These are phyloP conservation scores for Poeciliopsis paucimaculata DNA, from an alignment of 2,797 vertebrate genomes.

Conservation along the genomic window DNA sequence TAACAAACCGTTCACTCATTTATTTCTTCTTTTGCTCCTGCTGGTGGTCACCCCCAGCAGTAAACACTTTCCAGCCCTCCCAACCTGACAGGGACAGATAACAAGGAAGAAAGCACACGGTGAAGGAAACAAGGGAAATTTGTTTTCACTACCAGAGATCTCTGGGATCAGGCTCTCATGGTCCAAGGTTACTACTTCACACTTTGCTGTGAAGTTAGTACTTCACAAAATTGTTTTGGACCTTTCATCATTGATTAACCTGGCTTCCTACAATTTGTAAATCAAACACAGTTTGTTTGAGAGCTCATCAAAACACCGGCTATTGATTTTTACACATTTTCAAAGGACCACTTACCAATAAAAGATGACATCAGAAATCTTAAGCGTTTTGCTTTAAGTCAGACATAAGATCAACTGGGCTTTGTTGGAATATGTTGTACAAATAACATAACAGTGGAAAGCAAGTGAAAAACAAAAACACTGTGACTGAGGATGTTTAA, in stretches of 20 bases:
- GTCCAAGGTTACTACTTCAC: neutral
- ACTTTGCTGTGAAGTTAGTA: neutral
- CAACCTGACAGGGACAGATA: conserved; percentile 35
- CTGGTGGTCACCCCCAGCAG: conserved; percentile 9
- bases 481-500: conserved; percentile 9
- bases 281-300: neutral
- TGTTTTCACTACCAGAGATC: conserved; percentile 5
- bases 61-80: conserved; percentile 19
- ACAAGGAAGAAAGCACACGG: conserved; percentile 18
- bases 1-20: conserved; percentile 57
- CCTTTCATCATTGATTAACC: neutral
- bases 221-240: neutral
- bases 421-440: neutral
- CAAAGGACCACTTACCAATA: neutral
- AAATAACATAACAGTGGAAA: conserved; percentile 1
- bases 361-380: neutral
- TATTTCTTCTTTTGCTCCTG: conserved; percentile 49
- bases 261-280: neutral
- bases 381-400: conserved; percentile 3
- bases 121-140: neutral
- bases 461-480: conserved; percentile 1
- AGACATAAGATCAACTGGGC: neutral
- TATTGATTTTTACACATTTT: neutral
- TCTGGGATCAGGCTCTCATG: conserved; percentile 1
- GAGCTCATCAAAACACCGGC: neutral